Percentiles rank a stretch among this genome's conserved stretches.
Conservation (phyloP, 2,888 invertebrate genomes). For the Pollenia griseotomentosa region DNA sequence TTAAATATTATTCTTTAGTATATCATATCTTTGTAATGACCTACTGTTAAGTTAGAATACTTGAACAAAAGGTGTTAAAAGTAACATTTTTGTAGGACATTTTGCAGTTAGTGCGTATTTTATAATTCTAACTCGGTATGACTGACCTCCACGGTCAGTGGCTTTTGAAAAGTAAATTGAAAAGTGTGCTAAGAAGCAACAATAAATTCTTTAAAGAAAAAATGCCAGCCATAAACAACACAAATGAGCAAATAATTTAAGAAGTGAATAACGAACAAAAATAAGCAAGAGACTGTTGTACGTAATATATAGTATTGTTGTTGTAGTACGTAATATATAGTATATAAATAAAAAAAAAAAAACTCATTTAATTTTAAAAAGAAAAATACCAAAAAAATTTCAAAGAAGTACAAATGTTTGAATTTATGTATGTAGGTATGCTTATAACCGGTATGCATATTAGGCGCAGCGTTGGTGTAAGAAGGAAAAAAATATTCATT, state of each 20-base stretch:
- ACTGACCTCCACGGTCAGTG: slow-evolving; percentile 55
- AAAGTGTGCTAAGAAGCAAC: slow-evolving; percentile 31
- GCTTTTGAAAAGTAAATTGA: not conserved
- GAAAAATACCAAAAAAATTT: not conserved
- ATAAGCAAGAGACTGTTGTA: slow-evolving; percentile 28
- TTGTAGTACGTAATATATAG: slow-evolving; percentile 33
- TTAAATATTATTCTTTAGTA: no score
- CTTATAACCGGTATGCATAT: no score
- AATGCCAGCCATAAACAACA: slow-evolving; percentile 20
- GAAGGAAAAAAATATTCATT: no score
- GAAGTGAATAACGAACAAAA: slow-evolving; percentile 12
- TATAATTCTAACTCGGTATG: not conserved
- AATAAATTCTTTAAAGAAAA: slow-evolving; percentile 37
- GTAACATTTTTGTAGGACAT: not conserved
- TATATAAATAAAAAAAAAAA: slow-evolving; percentile 22
- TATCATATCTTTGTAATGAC: not conserved
- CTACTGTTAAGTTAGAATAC: not conserved
- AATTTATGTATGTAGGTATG: not conserved
- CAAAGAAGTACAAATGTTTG: slow-evolving; percentile 40
- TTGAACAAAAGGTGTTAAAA: not conserved
- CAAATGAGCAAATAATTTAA: slow-evolving; percentile 20
- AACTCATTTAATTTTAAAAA: slow-evolving; percentile 23
- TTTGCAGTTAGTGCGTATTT: not conserved
- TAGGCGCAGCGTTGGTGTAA: no score
- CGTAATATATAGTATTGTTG: slow-evolving; percentile 22